phyloP scores from a whole-genome alignment of 2,797 vertebrate species.

The Spinus olivaceus region DNA sequence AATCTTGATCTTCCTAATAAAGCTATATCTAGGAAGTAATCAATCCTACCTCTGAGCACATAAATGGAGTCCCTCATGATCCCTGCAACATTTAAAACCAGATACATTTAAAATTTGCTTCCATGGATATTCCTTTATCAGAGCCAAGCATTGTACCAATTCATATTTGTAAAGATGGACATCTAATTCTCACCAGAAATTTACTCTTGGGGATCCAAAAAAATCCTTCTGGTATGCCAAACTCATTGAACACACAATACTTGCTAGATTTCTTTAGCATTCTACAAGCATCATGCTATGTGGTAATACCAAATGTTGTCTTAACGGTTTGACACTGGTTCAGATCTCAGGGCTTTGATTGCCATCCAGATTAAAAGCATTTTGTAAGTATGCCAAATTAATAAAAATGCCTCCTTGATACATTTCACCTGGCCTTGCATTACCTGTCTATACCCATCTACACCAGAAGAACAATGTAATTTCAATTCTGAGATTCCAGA shows the following conservation, averaged over 20 bases:
- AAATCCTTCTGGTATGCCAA: background rate
- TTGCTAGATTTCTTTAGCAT: background rate
- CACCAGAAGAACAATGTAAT: background rate
- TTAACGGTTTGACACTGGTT: slow-evolving; percentile 56
- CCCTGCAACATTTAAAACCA: background rate
- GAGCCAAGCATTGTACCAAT: background rate
- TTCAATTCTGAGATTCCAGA: slow-evolving; percentile 24
- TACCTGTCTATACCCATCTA: slow-evolving; percentile 34
- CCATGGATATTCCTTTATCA: background rate
- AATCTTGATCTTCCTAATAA: background rate
- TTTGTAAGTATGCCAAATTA: slow-evolving; percentile 41
- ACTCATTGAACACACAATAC: background rate
- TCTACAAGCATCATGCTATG: slow-evolving; percentile 8
- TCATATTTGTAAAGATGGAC: background rate
- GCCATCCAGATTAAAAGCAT: slow-evolving; percentile 34
- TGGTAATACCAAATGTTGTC: slow-evolving; percentile 5
- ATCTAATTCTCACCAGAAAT: background rate
- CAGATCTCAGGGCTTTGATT: slow-evolving; percentile 59
- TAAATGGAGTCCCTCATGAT: background rate
- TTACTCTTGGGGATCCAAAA: background rate
- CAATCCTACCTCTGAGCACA: background rate
- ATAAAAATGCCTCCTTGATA: slow-evolving; percentile 48
- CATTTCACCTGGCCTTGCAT: slow-evolving; percentile 30
- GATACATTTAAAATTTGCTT: background rate
- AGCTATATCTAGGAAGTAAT: background rate